Percentiles rank a stretch among this genome's conserved stretches.
Conservation (phyloP, 1,140 invertebrate species). For the Drosophila guanche region DNA sequence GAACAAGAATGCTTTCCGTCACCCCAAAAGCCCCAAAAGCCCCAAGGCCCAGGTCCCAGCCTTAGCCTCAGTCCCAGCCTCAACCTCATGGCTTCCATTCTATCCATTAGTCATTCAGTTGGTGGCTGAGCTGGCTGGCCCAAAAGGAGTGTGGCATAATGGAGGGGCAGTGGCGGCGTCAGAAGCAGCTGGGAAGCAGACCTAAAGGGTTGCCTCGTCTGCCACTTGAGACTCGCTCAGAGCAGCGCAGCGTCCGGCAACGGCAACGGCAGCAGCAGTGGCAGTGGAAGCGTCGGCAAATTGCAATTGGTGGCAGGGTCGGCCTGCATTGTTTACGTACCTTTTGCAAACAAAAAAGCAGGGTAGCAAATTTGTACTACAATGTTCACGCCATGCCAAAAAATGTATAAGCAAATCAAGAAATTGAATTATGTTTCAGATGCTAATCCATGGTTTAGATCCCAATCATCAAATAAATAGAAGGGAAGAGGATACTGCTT, state of each 20-base stretch:
- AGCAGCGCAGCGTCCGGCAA: constrained; percentile 39
- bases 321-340: constrained; percentile 60
- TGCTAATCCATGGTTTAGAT: not conserved
- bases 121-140: not conserved
- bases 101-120: constrained; percentile 62
- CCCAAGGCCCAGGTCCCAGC: constrained; percentile 28
- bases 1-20: not conserved
- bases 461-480: too few species aligned
- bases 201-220: constrained; percentile 38
- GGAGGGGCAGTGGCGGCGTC: not conserved
- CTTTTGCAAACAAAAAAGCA: not conserved
- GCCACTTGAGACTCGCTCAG: constrained; percentile 71
- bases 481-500: too few species aligned
- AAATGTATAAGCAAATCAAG: not conserved
- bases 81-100: constrained; percentile 14
- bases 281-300: constrained; percentile 41
- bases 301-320: constrained; percentile 68
- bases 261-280: constrained; percentile 25
- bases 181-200: not conserved
- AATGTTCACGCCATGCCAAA: not conserved
- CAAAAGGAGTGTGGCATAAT: not conserved
- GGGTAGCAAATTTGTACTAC: not conserved
- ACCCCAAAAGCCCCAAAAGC: constrained; percentile 32
- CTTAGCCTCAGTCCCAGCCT: not conserved
- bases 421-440: not conserved